These are phyloP conservation scores for Leptinotarsa juncta DNA, from an alignment of 2,888 invertebrate genomes.

Conservation along the genomic window DNA sequence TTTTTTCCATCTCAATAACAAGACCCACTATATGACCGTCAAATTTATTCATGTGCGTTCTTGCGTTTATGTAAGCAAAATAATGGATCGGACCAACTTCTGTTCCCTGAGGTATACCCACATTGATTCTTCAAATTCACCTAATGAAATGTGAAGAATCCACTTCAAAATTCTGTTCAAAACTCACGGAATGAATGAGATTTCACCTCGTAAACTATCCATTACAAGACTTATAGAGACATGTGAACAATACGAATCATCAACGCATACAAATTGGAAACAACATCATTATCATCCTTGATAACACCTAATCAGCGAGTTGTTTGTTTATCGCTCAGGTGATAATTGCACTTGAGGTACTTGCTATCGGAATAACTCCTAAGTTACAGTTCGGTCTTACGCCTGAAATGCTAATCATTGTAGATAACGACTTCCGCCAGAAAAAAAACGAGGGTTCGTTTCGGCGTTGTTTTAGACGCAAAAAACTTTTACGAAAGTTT, in stretches of 20 bases:
- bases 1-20: no score
- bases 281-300: constrained; percentile 23
- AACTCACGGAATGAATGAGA: neutral
- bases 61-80: no score
- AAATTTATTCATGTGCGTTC: no score
- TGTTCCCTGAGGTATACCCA: no score
- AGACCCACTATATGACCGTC: no score
- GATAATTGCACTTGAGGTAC: constrained; percentile 32
- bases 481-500: neutral
- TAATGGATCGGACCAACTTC: no score
- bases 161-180: no score
- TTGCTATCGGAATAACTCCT: constrained; percentile 4
- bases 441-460: neutral
- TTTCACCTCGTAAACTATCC: neutral
- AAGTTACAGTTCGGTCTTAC: constrained; percentile 12
- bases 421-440: constrained; percentile 23
- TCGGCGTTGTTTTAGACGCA: neutral
- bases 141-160: no score
- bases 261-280: constrained; percentile 5
- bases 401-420: constrained; percentile 39
- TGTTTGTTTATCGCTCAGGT: constrained; percentile 28
- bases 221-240: neutral
- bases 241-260: neutral
- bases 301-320: constrained; percentile 29
- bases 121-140: no score